Evolutionary conservation across 2,888 invertebrate species (phyloP).

Genomic region (Diachrysia chrysitis): DNA sequence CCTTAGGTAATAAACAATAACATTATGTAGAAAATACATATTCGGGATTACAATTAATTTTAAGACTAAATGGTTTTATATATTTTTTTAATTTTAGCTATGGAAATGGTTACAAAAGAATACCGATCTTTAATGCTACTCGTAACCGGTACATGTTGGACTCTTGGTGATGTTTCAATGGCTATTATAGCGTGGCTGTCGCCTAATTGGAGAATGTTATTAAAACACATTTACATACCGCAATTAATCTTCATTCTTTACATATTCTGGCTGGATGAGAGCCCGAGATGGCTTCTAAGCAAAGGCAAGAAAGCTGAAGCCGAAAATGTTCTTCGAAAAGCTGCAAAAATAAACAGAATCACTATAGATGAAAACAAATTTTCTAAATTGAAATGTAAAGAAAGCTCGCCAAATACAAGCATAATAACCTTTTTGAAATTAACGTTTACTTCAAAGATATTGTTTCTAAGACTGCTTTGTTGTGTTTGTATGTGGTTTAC

Average conservation of each 20-base stretch:
- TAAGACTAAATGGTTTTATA: not conserved
- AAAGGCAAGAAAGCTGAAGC: conserved; percentile 91
- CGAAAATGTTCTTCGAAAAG: conserved; percentile 87
- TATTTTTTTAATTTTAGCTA: conserved; percentile 68
- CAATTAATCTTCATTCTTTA: conserved; percentile 90
- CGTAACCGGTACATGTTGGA: conserved; percentile 34
- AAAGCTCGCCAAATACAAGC: conserved; percentile 45
- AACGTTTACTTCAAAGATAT: conserved; percentile 63
- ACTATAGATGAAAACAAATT: conserved; percentile 65
- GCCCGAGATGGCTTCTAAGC: conserved; percentile 92
- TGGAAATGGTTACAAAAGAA: conserved; percentile 74
- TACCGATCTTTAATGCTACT: conserved; percentile 55
- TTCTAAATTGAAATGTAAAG: conserved; percentile 62
- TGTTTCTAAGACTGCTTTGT: conserved; percentile 67
- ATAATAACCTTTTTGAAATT: conserved; percentile 35
- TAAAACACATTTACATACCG: conserved; percentile 91
- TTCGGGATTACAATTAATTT: not conserved
- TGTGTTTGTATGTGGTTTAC: conserved; percentile 75
- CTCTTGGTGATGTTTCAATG: conserved; percentile 35
- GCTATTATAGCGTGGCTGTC: conserved; percentile 63
- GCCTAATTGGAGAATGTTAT: conserved; percentile 91
- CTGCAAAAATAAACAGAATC: conserved; percentile 83
- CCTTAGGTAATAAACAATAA: conserved; percentile 58
- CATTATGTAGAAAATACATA: no score
- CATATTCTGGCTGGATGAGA: conserved; percentile 91